phyloP scores from a whole-genome alignment of 1,140 invertebrate species.

The Pseudomyrmex concolor region DNA sequence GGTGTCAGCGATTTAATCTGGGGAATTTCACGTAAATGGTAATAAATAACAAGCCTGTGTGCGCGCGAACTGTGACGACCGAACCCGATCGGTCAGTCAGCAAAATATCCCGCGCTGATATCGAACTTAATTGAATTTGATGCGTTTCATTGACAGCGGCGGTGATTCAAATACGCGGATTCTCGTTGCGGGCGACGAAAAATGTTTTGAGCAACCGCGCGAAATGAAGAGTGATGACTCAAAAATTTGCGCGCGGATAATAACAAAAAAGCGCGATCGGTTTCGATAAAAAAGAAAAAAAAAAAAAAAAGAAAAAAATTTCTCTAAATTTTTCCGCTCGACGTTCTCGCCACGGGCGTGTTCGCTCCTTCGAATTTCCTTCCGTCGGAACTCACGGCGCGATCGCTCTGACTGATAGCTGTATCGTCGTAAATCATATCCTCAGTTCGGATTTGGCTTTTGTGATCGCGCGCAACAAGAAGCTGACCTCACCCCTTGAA shows the following conservation, averaged over 20 bases:
- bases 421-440: conserved; percentile 39
- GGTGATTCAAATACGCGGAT: conserved; percentile 29
- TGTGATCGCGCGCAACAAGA: not conserved
- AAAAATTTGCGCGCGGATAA: conserved; percentile 15
- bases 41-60: conserved; percentile 26
- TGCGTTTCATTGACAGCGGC: conserved; percentile 46
- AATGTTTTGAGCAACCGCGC: conserved; percentile 3
- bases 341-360: not conserved
- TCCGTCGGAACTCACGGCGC: too few species aligned
- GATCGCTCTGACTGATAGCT: conserved; percentile 23
- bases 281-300: not conserved
- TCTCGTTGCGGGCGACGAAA: not conserved
- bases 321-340: not conserved
- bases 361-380: too few species aligned
- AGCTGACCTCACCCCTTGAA: conserved; percentile 58
- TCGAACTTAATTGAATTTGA: conserved; percentile 52
- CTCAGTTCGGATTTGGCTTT: not conserved
- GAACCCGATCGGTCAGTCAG: not conserved
- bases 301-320: too few species aligned
- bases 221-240: conserved; percentile 58
- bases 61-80: not conserved
- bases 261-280: not conserved
- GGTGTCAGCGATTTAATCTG: conserved; percentile 4
- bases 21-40: conserved; percentile 37
- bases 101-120: conserved; percentile 24